Conservation (phyloP, 2,888 invertebrate genomes). For the Sturmia bella region DNA sequence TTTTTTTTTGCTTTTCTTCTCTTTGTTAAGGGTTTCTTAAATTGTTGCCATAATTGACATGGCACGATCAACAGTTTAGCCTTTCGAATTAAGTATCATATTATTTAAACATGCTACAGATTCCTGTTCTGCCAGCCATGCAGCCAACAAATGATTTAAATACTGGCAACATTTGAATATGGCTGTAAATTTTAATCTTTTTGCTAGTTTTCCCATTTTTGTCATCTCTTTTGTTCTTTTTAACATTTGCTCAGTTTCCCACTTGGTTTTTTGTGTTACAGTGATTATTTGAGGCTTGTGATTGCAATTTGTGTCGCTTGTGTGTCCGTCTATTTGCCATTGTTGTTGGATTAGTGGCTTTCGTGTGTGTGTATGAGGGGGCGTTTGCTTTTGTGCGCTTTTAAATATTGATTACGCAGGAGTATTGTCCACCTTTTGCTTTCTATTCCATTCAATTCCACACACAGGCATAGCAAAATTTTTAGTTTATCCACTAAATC, state of each 20-base stretch:
- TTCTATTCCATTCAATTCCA: conserved; percentile 19
- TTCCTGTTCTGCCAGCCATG: conserved; percentile 10
- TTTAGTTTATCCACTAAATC: conserved; percentile 39
- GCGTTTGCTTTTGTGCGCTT: conserved; percentile 37
- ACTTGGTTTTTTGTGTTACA: conserved; percentile 16
- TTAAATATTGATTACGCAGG: conserved; percentile 56
- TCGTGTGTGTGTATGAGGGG: no score
- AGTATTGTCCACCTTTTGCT: conserved; percentile 51
- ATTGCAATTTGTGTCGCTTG: conserved; percentile 56
- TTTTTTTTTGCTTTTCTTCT: not conserved
- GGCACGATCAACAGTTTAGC: conserved; percentile 70
- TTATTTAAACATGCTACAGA: conserved; percentile 56
- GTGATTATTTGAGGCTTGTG: conserved; percentile 19
- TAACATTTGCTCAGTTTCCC: not conserved
- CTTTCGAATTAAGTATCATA: conserved; percentile 52
- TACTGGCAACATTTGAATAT: conserved; percentile 40
- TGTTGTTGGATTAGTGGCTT: not conserved
- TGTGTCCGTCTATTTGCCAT: not conserved
- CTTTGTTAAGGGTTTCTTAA: conserved; percentile 55
- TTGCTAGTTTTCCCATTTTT: not conserved
- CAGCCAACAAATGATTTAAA: conserved; percentile 36
- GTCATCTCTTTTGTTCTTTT: not conserved
- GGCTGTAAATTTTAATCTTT: conserved; percentile 34
- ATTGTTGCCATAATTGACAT: conserved; percentile 69
- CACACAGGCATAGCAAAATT: conserved; percentile 23